Base-by-base conservation (phyloP, 2,888 invertebrate genomes). In the Patella pellucida region DNA sequence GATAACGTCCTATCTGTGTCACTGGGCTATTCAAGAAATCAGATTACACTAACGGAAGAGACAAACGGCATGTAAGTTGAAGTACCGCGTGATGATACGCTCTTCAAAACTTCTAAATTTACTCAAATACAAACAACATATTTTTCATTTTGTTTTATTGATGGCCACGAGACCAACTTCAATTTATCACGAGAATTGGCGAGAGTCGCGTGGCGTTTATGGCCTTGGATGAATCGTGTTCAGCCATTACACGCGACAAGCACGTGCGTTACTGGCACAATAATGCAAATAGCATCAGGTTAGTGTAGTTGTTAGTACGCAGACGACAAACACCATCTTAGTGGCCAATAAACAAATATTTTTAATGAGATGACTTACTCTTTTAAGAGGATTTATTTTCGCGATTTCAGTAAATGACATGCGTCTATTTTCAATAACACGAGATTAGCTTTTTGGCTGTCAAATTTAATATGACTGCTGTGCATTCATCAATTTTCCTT, bases 241-340 rank as follows among this genome's bases (percentile, higher is more conserved):
- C 62, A 19, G 19, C 62, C 62, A 62, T 62, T 62, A 62, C 19
- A 12, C 62, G 62, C 23, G 62, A 23, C 23, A 23, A 23, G 19
- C 62, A 62, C 62, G 62, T 62, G 62, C 14, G 19, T 23, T 62
- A 19, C 23, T 62, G 62, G 62, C 23, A 62, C 19, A 62, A 23
- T 62, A 62, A 62, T 23, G 62, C 19, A 62, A 62, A 62, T 62
- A 62, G 62, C 62, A 62, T 62, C 62, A 62, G 62, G 62, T 62
- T 62, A 23, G 14, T 62, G 62, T 62, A 62, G 62, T 62, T 23
- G 19, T 62, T 19, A 23, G 62, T 62, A 62, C 19, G 62, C 19
- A 23, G 62, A 62, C 62, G 23, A 62, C 62, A 62, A 62, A 62
- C 23, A 23, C 62, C 62, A 62, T 62, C 62, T 62, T 62, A 23